Evolutionary conservation across 2,113 vertebrate species (phyloP), one percentile per base, ranked within the genome.

Genomic region (Tursiops truncatus): DNA sequence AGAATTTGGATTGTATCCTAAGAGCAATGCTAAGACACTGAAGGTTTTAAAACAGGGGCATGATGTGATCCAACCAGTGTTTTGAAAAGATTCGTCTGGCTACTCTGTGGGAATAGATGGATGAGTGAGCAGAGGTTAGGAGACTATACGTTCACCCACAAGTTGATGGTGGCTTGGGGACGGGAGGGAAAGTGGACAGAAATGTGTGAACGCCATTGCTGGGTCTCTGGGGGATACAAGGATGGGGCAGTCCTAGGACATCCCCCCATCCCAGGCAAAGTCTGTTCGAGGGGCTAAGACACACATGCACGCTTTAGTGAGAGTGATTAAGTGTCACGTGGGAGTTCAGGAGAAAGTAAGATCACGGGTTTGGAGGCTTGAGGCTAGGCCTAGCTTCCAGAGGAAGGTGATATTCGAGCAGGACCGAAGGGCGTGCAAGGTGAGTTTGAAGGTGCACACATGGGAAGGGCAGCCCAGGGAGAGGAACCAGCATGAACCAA

Each of bases 131-230:
- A 65, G 28, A 38, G 13, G 23, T 36, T 38, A 33, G 83, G 23
- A 70, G 85, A 71, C 3, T 7, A 6, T 21, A 50, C 1, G 5
- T 67, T 53, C 76, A 67, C 53, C 23, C 14, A 14, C 28, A 6
- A 76, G 47, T 21, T 60, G 53, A 62, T 50, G 26, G 62, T 44
- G 23, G 41, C 2, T 62, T 47, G 70, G 36, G 20, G 31, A 84
- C n/a, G 23, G 68, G 8, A 3, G 12, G 12, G 21, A 17, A 13
- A 53, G 73, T 33, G 68, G 68, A 53, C 74, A 77, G 62, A 47
- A 53, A 0, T 20, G 41, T 4, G 1, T 17, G 28, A 8, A 41
- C 0, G 1, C 26, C 41, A 12, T 28, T 11, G 20, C 62, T 73
- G 17, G 44, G 14, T 9, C 26, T 65, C 76, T 23, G 25, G 44